Evolutionary conservation across 2,888 invertebrate genomes (phyloP).

Genomic region (Heliconius ethilla): DNA sequence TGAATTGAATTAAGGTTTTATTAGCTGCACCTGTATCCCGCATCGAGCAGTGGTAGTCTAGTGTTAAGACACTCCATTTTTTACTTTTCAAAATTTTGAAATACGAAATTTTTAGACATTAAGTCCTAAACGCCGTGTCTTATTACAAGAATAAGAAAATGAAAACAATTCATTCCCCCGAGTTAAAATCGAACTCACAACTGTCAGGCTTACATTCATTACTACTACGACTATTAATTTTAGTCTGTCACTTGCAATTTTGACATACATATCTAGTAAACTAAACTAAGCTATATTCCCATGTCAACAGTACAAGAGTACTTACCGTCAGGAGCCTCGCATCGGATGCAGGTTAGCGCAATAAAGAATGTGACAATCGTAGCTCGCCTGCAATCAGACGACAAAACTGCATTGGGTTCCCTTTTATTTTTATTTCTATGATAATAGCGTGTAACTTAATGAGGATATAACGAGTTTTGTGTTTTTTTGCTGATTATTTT

Average conservation of each 20-base stretch:
- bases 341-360: slow-evolving; percentile 37
- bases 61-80: too few species aligned
- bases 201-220: too few species aligned
- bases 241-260: not conserved
- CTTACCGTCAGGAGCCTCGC: slow-evolving; percentile 40
- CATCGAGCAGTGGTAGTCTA: not conserved
- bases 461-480: not conserved
- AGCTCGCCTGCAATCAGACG: slow-evolving; percentile 33
- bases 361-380: slow-evolving; percentile 34
- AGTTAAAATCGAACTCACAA: too few species aligned
- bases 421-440: slow-evolving; percentile 30
- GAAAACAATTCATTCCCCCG: not conserved
- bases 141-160: not conserved
- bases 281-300: not conserved
- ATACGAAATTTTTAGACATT: too few species aligned
- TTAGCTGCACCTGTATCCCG: not conserved
- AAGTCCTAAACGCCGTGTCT: not conserved
- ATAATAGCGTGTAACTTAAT: slow-evolving; percentile 8
- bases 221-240: not conserved
- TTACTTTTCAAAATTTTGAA: too few species aligned
- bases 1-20: not conserved
- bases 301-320: slow-evolving; percentile 23
- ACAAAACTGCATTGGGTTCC: slow-evolving; percentile 19
- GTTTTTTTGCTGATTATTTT: not conserved
- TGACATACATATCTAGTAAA: not conserved